phyloP scores from a whole-genome alignment of 2,797 vertebrate genomes.

The Acanthurus leucopareius region DNA sequence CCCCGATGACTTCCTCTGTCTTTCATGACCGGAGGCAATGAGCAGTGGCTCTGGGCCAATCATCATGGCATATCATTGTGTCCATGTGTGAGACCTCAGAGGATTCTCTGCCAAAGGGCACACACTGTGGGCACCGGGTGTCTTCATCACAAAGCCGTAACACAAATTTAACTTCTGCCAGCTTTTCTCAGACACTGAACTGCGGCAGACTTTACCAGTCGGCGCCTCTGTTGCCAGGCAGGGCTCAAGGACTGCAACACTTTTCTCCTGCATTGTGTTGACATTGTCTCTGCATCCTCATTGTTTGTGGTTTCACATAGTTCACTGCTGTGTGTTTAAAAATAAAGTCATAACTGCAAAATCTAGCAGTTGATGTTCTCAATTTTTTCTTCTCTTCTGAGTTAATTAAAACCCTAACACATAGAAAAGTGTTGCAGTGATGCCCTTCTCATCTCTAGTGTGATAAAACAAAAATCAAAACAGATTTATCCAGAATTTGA shows the following conservation, averaged over 20 bases:
- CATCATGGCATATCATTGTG: constrained; percentile 65
- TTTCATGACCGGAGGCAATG: constrained; percentile 72
- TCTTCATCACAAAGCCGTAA: constrained; percentile 74
- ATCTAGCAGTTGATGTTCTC: not conserved
- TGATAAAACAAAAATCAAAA: not conserved
- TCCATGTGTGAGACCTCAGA: constrained; percentile 68
- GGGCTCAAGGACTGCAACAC: constrained; percentile 13
- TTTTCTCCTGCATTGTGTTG: constrained; percentile 13
- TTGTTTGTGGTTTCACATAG: not conserved
- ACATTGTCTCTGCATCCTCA: not conserved
- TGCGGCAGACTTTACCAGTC: constrained; percentile 38
- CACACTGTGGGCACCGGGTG: constrained; percentile 55
- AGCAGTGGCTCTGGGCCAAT: constrained; percentile 51
- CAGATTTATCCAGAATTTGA: not conserved
- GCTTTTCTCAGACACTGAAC: constrained; percentile 39
- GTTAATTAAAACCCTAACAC: not conserved
- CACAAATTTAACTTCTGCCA: constrained; percentile 61
- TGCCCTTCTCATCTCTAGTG: not conserved
- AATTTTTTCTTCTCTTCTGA: no score
- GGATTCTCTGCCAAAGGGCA: constrained; percentile 68
- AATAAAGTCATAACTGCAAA: constrained; percentile 1
- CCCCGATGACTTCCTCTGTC: constrained; percentile 58
- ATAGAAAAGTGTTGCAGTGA: not conserved
- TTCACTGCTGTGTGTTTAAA: not conserved
- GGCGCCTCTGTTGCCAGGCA: constrained; percentile 50